Base-by-base conservation (phyloP, 2,113 vertebrate genomes). In the Ahaetulla prasina region DNA sequence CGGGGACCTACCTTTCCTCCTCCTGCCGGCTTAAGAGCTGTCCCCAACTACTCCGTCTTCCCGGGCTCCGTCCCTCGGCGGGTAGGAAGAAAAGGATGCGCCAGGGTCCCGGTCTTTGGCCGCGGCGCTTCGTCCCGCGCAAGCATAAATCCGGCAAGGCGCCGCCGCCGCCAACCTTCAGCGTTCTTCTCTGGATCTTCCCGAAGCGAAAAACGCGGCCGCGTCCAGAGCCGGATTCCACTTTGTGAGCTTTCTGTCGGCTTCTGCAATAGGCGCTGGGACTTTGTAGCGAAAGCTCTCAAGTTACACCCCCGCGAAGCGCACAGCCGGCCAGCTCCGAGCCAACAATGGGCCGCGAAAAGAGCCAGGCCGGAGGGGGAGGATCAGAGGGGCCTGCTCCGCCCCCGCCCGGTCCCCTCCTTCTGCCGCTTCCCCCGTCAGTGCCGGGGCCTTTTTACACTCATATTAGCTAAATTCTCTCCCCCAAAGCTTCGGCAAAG, bases 251-350 rank as follows among this genome's bases (percentile, higher is more conserved):
- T 63, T 80, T 89, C 91, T 92, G 91, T 89, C 91, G 25, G 93
- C 89, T 91, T 92, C 87, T 1, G 91, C 92, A 87, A 54, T 47
- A 93, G 93, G 91, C 93, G 90, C 95, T 54, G 93, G 85, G 91
- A 94, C 95, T 96, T 96, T 96, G 95, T 96, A 95, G 95, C 60
- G 9, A 86, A 87, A 85, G 94, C 92, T 92, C 94, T 96, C 95
- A 91, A 94, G 95, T 96, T 96, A 96, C 96, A 94, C 90, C 93
- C 91, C 92, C 84, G 95, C 92, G 50, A 87, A 88, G 47, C 89
- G 23, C 84, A 52, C 93, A 84, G 93, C 93, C 90, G 68, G 89
- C 86, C 84, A 39, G 57, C 63, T 84, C 68, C 11, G 57, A 85
- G 92, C 90, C 90, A 85, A 91, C 90, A 89, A 91, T 85, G 87